Conservation (phyloP, 1,140 invertebrate genomes). For the Arion vulgaris region DNA sequence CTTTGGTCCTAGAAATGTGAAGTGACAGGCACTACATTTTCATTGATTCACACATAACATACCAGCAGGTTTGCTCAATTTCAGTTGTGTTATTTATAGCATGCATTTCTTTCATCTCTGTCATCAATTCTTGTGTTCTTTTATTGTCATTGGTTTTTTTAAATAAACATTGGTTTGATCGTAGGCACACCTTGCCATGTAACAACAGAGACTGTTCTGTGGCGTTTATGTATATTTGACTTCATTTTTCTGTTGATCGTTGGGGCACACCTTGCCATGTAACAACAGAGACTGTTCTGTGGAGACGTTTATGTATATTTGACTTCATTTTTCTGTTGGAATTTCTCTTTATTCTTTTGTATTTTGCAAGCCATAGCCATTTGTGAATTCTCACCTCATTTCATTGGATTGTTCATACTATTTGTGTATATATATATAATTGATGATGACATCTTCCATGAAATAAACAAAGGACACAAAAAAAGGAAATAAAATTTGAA, state of each 20-base stretch:
- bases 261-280: not conserved
- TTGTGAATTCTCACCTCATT: conserved; percentile 15
- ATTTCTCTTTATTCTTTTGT: not conserved
- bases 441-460: conserved; percentile 29
- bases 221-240: conserved; percentile 4
- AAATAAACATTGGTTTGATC: not conserved
- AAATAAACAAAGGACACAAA: not conserved
- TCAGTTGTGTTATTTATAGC: conserved; percentile 9
- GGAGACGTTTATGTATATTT: conserved; percentile 12
- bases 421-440: conserved; percentile 11
- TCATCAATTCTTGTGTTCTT: conserved; percentile 18
- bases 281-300: not conserved
- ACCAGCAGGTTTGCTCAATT: conserved; percentile 13
- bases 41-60: not conserved
- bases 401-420: conserved; percentile 16
- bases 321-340: conserved; percentile 3
- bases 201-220: not conserved
- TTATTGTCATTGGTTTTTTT: conserved; percentile 3
- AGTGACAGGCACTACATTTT: too few species aligned
- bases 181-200: not conserved
- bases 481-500: not conserved
- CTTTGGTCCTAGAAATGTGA: too few species aligned
- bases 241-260: not conserved
- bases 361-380: conserved; percentile 16
- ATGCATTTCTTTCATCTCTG: not conserved